Conservation (phyloP, 1,140 invertebrate species). For the Zaprionus taronus region DNA sequence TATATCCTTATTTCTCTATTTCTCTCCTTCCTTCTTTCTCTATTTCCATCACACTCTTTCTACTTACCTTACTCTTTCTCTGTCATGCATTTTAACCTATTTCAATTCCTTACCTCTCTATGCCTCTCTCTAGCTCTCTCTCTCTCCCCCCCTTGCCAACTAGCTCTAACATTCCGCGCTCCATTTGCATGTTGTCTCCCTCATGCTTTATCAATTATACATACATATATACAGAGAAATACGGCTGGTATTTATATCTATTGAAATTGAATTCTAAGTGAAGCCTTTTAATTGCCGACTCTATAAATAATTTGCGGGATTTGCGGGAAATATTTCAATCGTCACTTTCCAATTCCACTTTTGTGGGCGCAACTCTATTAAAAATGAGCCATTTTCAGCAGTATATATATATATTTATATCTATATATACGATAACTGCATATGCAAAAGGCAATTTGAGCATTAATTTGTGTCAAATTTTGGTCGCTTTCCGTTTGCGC, state of each 20-base stretch:
- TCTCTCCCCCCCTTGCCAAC: neutral
- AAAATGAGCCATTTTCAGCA: neutral
- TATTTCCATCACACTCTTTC: neutral
- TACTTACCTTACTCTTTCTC: neutral
- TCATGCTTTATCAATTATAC: too few relatives aligned
- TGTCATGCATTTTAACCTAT: too few relatives aligned
- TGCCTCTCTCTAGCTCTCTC: neutral
- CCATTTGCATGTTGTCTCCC: neutral
- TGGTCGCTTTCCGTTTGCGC: too few relatives aligned
- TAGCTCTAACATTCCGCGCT: neutral
- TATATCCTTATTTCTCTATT: neutral
- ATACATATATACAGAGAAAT: neutral
- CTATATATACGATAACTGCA: neutral
- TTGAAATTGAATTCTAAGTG: slow-evolving; percentile 3
- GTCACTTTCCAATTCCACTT: neutral
- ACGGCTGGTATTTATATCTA: neutral
- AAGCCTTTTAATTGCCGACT: slow-evolving; percentile 1
- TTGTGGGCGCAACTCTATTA: neutral
- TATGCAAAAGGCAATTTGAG: neutral
- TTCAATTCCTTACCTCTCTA: too few relatives aligned
- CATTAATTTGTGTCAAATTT: too few relatives aligned
- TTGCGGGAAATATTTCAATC: neutral
- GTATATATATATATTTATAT: neutral
- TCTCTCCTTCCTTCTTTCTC: too few relatives aligned
- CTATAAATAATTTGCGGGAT: slow-evolving; percentile 2